These are phyloP conservation scores for Hyperopisus bebe DNA, from an alignment of 2,113 vertebrate genomes.

Conservation along the genomic window DNA sequence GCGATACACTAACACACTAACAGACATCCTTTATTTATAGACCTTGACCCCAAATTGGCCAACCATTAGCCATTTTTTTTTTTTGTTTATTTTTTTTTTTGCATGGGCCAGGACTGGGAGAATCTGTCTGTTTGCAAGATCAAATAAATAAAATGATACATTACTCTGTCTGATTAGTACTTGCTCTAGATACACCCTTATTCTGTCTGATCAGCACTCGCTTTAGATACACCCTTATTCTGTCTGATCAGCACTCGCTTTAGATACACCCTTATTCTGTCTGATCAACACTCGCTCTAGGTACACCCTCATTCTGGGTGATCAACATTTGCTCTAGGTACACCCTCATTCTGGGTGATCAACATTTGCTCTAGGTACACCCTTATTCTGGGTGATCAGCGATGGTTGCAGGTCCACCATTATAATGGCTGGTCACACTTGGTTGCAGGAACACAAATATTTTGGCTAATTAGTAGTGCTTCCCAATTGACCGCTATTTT, in stretches of 20 bases:
- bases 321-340: too few relatives aligned
- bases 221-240: not conserved
- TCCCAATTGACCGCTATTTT: not conserved
- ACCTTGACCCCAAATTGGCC: not conserved
- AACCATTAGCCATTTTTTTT: not conserved
- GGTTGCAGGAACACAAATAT: not conserved
- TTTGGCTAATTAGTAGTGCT: not conserved
- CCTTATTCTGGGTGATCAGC: not conserved
- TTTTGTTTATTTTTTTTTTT: not conserved
- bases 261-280: not conserved
- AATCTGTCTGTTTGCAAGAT: not conserved
- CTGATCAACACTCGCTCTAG: not conserved
- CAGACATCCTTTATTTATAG: not conserved
- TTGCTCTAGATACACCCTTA: not conserved
- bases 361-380: not conserved
- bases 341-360: too few relatives aligned
- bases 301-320: too few relatives aligned
- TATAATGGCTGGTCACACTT: too few relatives aligned
- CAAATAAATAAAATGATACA: not conserved
- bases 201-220: not conserved
- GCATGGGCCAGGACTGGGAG: not conserved
- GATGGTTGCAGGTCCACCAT: too few relatives aligned
- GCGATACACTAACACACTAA: not conserved
- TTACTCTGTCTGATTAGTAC: not conserved
- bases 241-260: fast-evolving